Percentiles rank a stretch among this genome's conserved stretches.
Conservation (phyloP, 2,888 invertebrate genomes). For the Artemia sinica region DNA sequence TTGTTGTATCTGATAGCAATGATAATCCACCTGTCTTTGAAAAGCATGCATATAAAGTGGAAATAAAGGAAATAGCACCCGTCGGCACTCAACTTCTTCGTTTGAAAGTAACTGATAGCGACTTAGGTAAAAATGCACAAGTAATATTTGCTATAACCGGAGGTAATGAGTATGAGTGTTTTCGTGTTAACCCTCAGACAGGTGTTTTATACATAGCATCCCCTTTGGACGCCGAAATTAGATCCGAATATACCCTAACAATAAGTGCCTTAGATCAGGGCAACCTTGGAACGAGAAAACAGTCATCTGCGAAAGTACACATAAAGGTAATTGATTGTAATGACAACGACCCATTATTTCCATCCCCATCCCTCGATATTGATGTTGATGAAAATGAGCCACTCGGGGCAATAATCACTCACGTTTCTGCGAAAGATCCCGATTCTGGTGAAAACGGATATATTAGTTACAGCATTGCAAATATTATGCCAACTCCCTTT, state of each 20-base stretch:
- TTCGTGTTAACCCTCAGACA: constrained; percentile 65
- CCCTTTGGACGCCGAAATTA: constrained; percentile 62
- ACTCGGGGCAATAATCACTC: constrained; percentile 62
- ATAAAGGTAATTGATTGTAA: constrained; percentile 30
- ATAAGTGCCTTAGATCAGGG: constrained; percentile 78
- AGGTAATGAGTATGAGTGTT: constrained; percentile 76
- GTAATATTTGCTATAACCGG: constrained; percentile 74
- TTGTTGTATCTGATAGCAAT: constrained; percentile 59
- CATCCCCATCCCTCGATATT: constrained; percentile 46
- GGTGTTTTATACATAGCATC: constrained; percentile 74
- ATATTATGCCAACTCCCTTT: constrained; percentile 77
- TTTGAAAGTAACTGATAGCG: constrained; percentile 67
- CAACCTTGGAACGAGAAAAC: constrained; percentile 59
- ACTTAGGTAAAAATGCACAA: constrained; percentile 62
- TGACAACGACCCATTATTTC: constrained; percentile 82
- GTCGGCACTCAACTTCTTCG: constrained; percentile 70
- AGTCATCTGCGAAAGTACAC: constrained; percentile 76
- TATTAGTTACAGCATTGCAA: constrained; percentile 82
- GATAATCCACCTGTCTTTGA: constrained; percentile 75
- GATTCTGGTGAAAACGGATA: constrained; percentile 89
- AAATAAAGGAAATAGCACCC: constrained; percentile 72
- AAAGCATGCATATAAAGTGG: constrained; percentile 66
- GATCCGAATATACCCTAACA: constrained; percentile 65
- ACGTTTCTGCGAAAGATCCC: constrained; percentile 64
- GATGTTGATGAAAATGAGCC: constrained; percentile 71